phyloP scores from a whole-genome alignment of 1,140 invertebrate species.

The Brachionus koreanus region DNA sequence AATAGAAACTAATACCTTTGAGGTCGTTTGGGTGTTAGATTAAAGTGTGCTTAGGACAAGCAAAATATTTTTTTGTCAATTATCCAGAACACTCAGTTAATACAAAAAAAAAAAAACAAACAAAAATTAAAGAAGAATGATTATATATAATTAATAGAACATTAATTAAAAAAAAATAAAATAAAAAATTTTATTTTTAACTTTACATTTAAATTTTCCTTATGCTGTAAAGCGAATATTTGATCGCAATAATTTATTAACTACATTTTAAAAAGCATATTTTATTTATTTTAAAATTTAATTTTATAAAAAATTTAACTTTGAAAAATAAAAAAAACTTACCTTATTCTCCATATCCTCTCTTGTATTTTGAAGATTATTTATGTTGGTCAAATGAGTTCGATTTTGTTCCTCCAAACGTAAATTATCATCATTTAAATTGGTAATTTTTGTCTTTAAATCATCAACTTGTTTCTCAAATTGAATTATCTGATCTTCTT shows the following conservation, averaged over 20 bases:
- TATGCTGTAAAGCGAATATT: conserved; percentile 31
- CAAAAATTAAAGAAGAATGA: not conserved
- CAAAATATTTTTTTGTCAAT: no score
- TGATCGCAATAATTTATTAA: conserved; percentile 40
- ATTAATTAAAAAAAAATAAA: not conserved
- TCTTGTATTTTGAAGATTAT: conserved; percentile 49
- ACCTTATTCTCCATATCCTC: conserved; percentile 54
- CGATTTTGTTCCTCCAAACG: conserved; percentile 51
- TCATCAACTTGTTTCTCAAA: conserved; percentile 52
- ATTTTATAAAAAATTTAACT: not conserved
- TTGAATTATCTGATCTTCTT: conserved; percentile 49
- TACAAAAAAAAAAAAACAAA: not conserved
- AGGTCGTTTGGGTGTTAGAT: no score
- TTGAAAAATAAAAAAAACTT: not conserved
- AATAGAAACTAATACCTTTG: no score
- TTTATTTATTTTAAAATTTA: conserved; percentile 46
- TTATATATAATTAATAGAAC: not conserved
- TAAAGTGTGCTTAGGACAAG: no score
- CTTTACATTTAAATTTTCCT: conserved; percentile 44
- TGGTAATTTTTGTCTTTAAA: conserved; percentile 49
- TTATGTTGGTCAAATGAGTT: conserved; percentile 50
- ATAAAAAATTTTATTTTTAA: not conserved
- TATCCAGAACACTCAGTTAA: no score
- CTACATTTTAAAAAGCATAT: not conserved
- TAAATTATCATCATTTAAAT: conserved; percentile 51